Evolutionary conservation across 2,113 vertebrate genomes (phyloP).

Genomic region (Elachura formosa): DNA sequence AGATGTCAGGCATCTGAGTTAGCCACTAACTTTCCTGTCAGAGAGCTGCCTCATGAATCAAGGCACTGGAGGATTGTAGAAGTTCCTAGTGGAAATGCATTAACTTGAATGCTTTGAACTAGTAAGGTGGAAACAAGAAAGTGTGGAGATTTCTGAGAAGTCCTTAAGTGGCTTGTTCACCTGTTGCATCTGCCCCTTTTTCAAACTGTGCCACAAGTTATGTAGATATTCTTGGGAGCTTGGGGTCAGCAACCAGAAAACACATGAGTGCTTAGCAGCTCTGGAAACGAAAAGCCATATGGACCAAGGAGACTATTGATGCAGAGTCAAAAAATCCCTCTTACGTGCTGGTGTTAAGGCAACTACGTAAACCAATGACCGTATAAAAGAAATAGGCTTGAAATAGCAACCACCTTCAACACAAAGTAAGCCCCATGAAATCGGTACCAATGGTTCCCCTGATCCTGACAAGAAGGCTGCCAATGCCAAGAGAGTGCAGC

Average conservation of each 20-base stretch:
- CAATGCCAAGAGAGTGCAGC: not conserved
- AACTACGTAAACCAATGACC: not conserved
- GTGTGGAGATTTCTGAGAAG: not conserved
- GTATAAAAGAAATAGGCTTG: not conserved
- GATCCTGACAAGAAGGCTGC: not conserved
- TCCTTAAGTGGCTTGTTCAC: not conserved
- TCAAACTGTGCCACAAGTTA: not conserved
- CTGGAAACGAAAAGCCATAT: not conserved
- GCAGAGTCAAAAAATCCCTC: not conserved
- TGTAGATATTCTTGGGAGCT: not conserved
- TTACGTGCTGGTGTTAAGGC: not conserved
- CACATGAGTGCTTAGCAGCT: not conserved
- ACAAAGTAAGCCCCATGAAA: conserved; percentile 22
- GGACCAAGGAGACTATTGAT: not conserved
- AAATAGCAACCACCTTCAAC: conserved; percentile 36
- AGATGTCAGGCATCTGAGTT: not conserved
- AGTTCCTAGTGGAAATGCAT: not conserved
- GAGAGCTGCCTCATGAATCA: not conserved
- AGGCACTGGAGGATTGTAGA: not conserved
- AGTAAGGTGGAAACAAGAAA: not conserved
- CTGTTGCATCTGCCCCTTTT: not conserved
- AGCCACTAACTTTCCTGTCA: not conserved
- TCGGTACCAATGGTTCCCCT: not conserved
- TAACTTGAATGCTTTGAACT: not conserved
- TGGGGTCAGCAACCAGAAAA: not conserved